Base-by-base conservation (phyloP, 2,888 invertebrate species). In the Phengaris arion region DNA sequence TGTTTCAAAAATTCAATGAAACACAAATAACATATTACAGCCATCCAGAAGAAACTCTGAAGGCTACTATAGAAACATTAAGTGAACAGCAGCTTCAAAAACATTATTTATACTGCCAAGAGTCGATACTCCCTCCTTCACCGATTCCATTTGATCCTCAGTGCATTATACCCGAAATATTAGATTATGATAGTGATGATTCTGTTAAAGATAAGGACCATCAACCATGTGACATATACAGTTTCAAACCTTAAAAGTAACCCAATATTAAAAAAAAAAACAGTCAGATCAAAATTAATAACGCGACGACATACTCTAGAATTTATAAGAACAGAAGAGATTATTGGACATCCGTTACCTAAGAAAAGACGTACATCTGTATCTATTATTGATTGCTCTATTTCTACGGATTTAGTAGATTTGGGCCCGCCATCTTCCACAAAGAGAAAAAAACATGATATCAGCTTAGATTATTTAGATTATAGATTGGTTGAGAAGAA, bases 291-390 rank as follows among this genome's bases (percentile, higher is more conserved):
- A 68, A 68, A 68, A 68, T n/a, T 68, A 22, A 68, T 68, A 68
- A 68, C 35, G 35, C 68, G 68, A 22, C 68, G 68, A 68, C 68
- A 68, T 68, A 68, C 68, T 68, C 22, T n/a, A 68, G 68, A 68
- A 68, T 68, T 68, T n/a, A 68, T 22, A 68, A 68, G 68, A 68
- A 68, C 68, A 22, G 68, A 68, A 68, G 68, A 68, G 68, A 68
- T 68, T 68, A 51, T 51, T 51, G 68, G 68, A 68, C n/a, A n/a
- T n/a, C n/a, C n/a, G n/a, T n/a, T n/a, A n/a, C n/a, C n/a, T n/a
- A n/a, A n/a, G n/a, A n/a, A n/a, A n/a, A n/a, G n/a, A n/a, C n/a
- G n/a, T n/a, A n/a, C n/a, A n/a, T n/a, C n/a, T n/a, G n/a, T n/a
- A n/a, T n/a, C n/a, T n/a, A n/a, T n/a, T n/a, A n/a, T n/a, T n/a